Percentiles rank a stretch among this genome's conserved stretches.
These are phyloP conservation scores for Pristionchus japonicus DNA, from an alignment of 2,888 invertebrate genomes.

Conservation along the genomic window DNA sequence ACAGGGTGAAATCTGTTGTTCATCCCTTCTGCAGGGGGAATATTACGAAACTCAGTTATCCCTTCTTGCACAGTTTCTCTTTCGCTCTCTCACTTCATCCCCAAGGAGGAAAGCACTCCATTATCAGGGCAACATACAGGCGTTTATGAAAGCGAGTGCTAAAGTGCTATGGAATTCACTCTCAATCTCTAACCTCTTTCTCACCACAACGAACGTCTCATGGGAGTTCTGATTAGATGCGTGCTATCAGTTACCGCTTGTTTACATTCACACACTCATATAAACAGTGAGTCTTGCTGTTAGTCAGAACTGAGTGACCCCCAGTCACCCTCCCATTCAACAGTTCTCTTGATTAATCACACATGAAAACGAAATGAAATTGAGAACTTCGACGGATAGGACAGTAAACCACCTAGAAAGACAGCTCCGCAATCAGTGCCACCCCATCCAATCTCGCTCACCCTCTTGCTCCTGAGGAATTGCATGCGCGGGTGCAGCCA, in stretches of 20 bases:
- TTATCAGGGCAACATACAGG: neutral
- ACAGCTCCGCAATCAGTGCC: no score
- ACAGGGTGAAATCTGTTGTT: neutral
- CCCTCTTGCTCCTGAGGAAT: constrained; percentile 15
- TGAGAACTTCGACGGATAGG: no score
- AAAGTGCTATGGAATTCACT: neutral
- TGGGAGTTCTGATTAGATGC: neutral
- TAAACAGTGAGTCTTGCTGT: neutral
- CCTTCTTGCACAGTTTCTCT: neutral
- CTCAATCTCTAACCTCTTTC: neutral
- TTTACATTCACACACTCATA: neutral
- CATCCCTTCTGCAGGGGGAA: neutral
- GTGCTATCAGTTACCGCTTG: neutral
- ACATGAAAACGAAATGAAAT: no score
- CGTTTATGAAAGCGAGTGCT: neutral
- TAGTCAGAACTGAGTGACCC: neutral
- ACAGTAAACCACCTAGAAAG: neutral
- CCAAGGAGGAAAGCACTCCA: neutral
- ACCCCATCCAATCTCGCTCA: no score
- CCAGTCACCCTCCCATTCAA: no score
- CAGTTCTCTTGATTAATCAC: no score
- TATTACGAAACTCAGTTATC: neutral
- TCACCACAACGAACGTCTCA: neutral
- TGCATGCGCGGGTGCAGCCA: neutral
- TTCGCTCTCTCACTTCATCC: neutral